Evolutionary conservation across 1,140 invertebrate genomes (phyloP), one percentile per base, ranked within the genome.

Genomic region (Drosophila nannoptera): DNA sequence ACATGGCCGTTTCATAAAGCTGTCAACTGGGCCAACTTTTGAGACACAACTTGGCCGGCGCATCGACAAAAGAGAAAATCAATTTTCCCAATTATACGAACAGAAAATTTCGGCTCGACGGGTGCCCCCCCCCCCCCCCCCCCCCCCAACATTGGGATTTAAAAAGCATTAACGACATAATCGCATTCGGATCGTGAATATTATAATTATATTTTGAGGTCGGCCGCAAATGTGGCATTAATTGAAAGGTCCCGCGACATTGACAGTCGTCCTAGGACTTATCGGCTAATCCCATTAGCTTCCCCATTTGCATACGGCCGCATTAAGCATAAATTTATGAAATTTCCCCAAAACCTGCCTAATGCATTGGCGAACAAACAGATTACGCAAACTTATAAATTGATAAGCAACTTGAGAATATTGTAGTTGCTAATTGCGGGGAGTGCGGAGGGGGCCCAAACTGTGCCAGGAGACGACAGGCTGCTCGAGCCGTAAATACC

Each of bases 1-100:
- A 69, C 64, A 72, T 61, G 72, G 78, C 75, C 75, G 75, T 69
- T 82, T 69, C 74, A 84, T 84, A 78, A 83, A 83, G 76, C 84
- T 83, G 73, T 74, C 54, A 71, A 31, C 50, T 43, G 36, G 48
- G 35, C 43, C 69, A 74, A 81, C 65, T 63, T 77, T 70, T 48
- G 43, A 45, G 22, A 60, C 54, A 70, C 76, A 78, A 65, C 62
- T 83, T 78, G 63, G 4, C 53, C 40, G 45, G 46, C 58, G 40
- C 4, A 11, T 2, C 4, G 40, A 42, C 33, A 56, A 82, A 61
- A 59, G 74, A n/a, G 63, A 55, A 36, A 56, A 69, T 33, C 46
- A 40, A 59, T 58, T 64, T 64, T 42, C 14, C 33, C 45, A 63
- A 62, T 56, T 56, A 56, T 49, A 22, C 3, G 22, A 22, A 3